Conservation (phyloP, 2,797 vertebrate genomes). For the Graptemys geographica region DNA sequence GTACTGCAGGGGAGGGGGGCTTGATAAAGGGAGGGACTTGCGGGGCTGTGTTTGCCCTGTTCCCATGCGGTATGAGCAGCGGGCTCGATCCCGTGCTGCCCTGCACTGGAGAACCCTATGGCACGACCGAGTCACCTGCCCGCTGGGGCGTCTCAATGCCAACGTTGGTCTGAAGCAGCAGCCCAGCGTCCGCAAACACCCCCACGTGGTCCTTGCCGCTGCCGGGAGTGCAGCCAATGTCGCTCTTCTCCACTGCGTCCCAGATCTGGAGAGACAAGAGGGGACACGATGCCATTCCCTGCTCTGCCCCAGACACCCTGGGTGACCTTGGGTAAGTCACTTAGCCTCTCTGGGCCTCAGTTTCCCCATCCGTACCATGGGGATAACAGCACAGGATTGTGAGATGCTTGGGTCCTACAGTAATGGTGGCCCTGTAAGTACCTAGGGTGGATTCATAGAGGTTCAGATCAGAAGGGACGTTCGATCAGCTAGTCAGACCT, state of each 20-base stretch:
- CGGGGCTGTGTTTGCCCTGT: neutral
- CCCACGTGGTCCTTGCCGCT: constrained; percentile 78
- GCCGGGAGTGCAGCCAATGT: constrained; percentile 84
- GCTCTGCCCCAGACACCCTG: neutral
- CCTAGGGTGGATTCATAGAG: neutral
- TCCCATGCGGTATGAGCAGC: neutral
- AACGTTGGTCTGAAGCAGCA: constrained; percentile 74
- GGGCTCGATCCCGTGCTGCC: neutral
- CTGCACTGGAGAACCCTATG: neutral
- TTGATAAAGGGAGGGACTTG: too few species aligned
- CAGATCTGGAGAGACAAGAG: constrained; percentile 75
- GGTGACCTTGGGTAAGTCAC: neutral
- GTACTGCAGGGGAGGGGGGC: neutral
- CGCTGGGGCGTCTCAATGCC: constrained; percentile 69
- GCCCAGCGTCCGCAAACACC: constrained; percentile 84
- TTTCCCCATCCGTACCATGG: neutral
- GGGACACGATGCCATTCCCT: neutral
- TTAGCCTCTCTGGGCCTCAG: neutral
- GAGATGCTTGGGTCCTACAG: neutral
- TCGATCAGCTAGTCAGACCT: neutral
- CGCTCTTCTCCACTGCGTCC: constrained; percentile 78
- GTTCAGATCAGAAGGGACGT: neutral
- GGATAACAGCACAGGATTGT: neutral
- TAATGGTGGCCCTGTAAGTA: too few species aligned
- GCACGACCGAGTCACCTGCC: constrained; percentile 54